Evolutionary conservation across 1,140 invertebrate genomes (phyloP).

Genomic region (Tenebrio molitor): DNA sequence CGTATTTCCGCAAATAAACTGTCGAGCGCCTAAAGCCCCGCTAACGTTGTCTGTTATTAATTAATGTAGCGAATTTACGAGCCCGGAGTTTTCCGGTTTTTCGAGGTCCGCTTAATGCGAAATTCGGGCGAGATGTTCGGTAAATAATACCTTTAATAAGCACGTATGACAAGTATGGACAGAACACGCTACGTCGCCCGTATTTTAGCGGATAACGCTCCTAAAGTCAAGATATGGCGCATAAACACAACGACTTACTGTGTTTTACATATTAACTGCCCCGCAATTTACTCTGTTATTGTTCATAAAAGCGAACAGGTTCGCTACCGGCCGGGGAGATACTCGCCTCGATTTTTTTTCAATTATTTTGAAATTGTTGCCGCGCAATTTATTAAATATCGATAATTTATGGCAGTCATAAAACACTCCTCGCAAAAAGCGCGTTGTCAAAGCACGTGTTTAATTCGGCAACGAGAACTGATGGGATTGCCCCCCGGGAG

Average conservation of each 20-base stretch:
- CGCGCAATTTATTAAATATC: conserved; percentile 45
- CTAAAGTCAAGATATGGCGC: conserved; percentile 43
- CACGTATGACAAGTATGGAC: conserved; percentile 59
- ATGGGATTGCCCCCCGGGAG: conserved; percentile 48
- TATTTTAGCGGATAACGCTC: conserved; percentile 56
- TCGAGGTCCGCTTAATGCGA: not conserved
- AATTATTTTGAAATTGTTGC: conserved; percentile 1
- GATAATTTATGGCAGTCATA: conserved; percentile 48
- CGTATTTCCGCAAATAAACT: conserved; percentile 3
- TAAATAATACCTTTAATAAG: conserved; percentile 61
- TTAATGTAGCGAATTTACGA: conserved; percentile 17
- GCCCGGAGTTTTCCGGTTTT: not conserved
- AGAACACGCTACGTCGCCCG: conserved; percentile 54
- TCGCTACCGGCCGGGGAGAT: conserved; percentile 17
- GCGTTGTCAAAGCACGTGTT: conserved; percentile 55
- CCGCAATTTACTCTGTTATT: conserved; percentile 34
- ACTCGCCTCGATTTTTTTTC: not conserved
- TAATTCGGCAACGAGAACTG: conserved; percentile 49
- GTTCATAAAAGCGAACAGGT: conserved; percentile 47
- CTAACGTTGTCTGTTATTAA: conserved; percentile 16
- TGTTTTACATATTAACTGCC: conserved; percentile 51
- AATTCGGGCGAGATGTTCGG: conserved; percentile 58
- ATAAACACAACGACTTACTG: conserved; percentile 36
- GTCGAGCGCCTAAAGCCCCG: not conserved
- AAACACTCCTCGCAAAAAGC: conserved; percentile 45